Base-by-base conservation (phyloP, 2,797 vertebrate species). In the Helicolenus hilgendorfi region DNA sequence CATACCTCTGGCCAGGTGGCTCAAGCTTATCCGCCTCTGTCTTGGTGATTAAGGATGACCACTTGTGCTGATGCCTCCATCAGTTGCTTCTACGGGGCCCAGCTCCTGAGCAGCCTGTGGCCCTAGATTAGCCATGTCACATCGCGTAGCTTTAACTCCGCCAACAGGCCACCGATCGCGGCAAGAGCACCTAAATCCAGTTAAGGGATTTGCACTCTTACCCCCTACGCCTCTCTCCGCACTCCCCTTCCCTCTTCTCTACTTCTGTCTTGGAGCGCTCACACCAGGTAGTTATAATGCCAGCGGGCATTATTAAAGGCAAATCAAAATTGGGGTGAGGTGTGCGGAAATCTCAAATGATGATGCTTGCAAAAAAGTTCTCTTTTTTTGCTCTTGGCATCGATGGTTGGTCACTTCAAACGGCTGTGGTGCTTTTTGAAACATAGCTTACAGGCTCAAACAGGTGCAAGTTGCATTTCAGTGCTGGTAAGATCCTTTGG, bases 131-230 rank as follows among this genome's bases (percentile, higher is more conserved):
- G 90, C 94, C 84, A 26, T 93, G 96, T 96, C 89, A 91, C 93
- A 93, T 91, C 72, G 56, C 86, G 92, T 88, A 69, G 93, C 93
- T 94, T 95, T 92, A 89, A 94, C 90, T 86, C 70, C 27, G 91
- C 93, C 92, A 88, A 77, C 86, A 79, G 96, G 89, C 94, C 91
- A 87, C 92, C 84, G 92, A 87, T 92, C 81, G 89, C 73, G 58
- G 92, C 84, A 72, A 82, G 85, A 83, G 89, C 92, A 83, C 90
- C 94, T 89, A 96, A 97, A 98, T 97, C 97, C 95, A 95, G 93
- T 98, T 97, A 98, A 96, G 87, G 96, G 97, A 97, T 98, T 98
- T 97, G 84, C 83, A 83, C 91, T 92, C 92, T 87, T 84, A 88
- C 88, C 89, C 84, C 55, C 35, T 77, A 67, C 77, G 87, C 62